Conservation (phyloP, 2,888 invertebrate species). For the Drosophila picticornis region DNA sequence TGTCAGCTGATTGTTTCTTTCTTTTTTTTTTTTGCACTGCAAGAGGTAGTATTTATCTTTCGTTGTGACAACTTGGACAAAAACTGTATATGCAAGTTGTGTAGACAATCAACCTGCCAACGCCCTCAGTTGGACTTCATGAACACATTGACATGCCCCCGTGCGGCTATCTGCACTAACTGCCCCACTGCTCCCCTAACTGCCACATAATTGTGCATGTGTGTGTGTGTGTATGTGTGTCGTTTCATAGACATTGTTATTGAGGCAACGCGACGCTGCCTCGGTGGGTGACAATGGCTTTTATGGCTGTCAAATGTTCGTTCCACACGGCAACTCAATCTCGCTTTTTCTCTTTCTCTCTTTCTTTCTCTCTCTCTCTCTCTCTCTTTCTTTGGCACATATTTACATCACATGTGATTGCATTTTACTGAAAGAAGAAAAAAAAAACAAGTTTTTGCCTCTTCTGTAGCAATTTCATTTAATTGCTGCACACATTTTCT, state of each 20-base stretch:
- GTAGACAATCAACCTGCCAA: conserved; percentile 73
- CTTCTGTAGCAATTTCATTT: conserved; percentile 29
- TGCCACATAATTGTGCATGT: not conserved
- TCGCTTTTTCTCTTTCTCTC: not conserved
- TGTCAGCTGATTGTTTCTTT: conserved; percentile 51
- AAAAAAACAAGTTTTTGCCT: conserved; percentile 26
- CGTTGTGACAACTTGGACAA: conserved; percentile 63
- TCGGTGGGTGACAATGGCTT: conserved; percentile 49
- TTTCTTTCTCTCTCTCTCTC: conserved; percentile 2
- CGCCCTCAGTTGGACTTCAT: conserved; percentile 54
- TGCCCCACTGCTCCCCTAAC: conserved; percentile 15
- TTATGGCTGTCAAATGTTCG: conserved; percentile 57
- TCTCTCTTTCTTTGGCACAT: conserved; percentile 18
- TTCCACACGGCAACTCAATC: conserved; percentile 19
- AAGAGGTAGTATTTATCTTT: conserved; percentile 65
- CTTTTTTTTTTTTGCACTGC: conserved; percentile 56
- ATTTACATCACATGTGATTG: conserved; percentile 59
- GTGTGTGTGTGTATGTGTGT: conserved; percentile 30
- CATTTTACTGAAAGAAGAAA: conserved; percentile 20
- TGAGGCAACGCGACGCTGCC: conserved; percentile 25
- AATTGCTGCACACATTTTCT: conserved; percentile 10
- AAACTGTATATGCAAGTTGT: conserved; percentile 63
- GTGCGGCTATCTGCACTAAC: conserved; percentile 11
- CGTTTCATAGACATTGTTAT: conserved; percentile 57
- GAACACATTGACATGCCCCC: conserved; percentile 42